A percentile compares a stretch with the other conserved stretches of the same genome.
Evolutionary conservation across 2,113 vertebrate species (phyloP).

Genomic region (Myodes glareolus): DNA sequence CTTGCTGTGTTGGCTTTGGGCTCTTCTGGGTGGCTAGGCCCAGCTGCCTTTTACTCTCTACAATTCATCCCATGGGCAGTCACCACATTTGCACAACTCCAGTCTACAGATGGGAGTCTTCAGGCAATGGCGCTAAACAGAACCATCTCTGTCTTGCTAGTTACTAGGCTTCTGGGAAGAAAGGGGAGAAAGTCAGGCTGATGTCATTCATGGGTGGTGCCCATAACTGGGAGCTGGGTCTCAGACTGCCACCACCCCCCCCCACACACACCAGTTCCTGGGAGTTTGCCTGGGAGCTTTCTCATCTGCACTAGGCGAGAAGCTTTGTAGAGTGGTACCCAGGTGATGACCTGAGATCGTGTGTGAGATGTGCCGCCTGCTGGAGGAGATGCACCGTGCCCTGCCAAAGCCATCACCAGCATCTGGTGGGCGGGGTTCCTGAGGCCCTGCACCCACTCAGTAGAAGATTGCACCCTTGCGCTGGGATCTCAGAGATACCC

Average conservation of each 20-base stretch:
- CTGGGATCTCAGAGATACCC: accelerated
- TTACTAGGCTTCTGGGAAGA: neutral
- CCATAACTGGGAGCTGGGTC: neutral
- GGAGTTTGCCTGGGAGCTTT: neutral
- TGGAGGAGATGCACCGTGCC: neutral
- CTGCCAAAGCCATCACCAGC: neutral
- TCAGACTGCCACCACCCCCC: neutral
- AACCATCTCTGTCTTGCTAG: neutral
- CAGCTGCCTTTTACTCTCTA: neutral
- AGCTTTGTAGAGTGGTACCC: accelerated
- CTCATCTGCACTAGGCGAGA: accelerated
- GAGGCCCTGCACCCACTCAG: accelerated
- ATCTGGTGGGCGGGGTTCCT: neutral
- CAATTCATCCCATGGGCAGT: neutral
- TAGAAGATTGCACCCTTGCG: neutral
- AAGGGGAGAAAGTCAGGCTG: neutral
- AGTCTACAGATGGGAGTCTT: neutral
- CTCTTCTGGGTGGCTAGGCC: neutral
- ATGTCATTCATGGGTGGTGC: neutral
- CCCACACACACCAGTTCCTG: neutral
- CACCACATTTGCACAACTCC: neutral
- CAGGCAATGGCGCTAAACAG: neutral
- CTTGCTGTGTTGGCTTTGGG: neutral
- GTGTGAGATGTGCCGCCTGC: accelerated
- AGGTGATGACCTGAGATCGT: neutral